These are phyloP conservation scores for Neogale vison DNA, from an alignment of 2,113 vertebrate genomes.

Conservation along the genomic window DNA sequence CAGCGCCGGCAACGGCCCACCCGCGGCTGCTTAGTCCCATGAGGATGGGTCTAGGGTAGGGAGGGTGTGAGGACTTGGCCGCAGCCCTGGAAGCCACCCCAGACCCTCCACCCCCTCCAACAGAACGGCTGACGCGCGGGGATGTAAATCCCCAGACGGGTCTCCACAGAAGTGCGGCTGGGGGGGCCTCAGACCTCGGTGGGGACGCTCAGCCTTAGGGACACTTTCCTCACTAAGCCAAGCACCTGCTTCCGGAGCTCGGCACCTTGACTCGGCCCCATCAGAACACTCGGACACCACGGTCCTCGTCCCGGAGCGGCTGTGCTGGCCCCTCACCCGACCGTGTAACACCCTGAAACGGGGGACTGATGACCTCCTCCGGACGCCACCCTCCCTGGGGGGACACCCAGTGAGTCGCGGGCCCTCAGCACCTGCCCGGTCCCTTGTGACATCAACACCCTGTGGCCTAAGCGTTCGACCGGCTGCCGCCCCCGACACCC, in stretches of 20 bases:
- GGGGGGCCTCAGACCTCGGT: rapidly evolving
- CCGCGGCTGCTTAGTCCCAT: rapidly evolving
- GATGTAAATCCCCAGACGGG: background rate
- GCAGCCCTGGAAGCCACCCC: background rate
- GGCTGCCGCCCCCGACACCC: no score
- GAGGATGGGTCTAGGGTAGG: rapidly evolving
- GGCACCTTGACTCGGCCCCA: background rate
- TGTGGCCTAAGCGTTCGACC: background rate
- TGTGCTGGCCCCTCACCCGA: background rate
- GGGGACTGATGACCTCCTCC: background rate
- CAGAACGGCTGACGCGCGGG: background rate
- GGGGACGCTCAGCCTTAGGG: background rate
- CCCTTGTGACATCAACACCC: background rate
- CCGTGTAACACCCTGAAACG: background rate
- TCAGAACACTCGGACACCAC: background rate
- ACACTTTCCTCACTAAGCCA: background rate
- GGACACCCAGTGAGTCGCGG: rapidly evolving
- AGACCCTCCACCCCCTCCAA: background rate
- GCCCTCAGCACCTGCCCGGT: background rate
- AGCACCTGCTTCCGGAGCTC: no score
- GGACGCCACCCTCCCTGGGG: rapidly evolving
- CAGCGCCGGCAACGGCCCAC: rapidly evolving
- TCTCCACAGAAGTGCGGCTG: no score
- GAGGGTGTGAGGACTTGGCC: background rate
- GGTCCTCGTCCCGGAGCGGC: no score